These are phyloP conservation scores for Rhinolophus sinicus DNA, from an alignment of 2,113 vertebrate genomes.

Conservation along the genomic window DNA sequence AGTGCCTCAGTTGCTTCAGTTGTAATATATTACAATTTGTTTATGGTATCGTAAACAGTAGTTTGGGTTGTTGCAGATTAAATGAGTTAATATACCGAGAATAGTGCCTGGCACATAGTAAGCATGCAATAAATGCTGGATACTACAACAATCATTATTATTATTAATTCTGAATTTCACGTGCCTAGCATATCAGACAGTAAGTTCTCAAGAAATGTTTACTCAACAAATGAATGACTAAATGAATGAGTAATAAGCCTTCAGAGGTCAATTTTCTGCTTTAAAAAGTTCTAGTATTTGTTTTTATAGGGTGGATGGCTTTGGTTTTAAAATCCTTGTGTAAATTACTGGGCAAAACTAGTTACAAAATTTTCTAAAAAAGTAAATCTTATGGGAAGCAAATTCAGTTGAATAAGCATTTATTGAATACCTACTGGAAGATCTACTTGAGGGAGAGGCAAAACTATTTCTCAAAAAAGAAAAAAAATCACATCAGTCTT, in stretches of 20 bases:
- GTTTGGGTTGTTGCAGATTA: neutral
- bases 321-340: neutral
- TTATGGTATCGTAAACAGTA: neutral
- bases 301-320: neutral
- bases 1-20: neutral
- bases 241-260: neutral
- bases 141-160: neutral
- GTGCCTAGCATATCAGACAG: neutral
- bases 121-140: neutral
- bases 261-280: neutral
- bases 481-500: neutral
- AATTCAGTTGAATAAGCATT: neutral
- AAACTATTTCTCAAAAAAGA: neutral
- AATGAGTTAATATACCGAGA: neutral
- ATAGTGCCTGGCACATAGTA: neutral
- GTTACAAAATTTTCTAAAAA: neutral
- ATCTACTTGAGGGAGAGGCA: neutral
- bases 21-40: neutral
- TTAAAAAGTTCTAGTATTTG: neutral
- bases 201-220: neutral
- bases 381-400: neutral
- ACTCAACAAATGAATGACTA: neutral
- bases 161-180: neutral
- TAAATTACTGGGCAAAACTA: neutral
- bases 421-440: neutral